phyloP scores from a whole-genome alignment of 2,888 invertebrate genomes.

The Nowickia ferox region DNA sequence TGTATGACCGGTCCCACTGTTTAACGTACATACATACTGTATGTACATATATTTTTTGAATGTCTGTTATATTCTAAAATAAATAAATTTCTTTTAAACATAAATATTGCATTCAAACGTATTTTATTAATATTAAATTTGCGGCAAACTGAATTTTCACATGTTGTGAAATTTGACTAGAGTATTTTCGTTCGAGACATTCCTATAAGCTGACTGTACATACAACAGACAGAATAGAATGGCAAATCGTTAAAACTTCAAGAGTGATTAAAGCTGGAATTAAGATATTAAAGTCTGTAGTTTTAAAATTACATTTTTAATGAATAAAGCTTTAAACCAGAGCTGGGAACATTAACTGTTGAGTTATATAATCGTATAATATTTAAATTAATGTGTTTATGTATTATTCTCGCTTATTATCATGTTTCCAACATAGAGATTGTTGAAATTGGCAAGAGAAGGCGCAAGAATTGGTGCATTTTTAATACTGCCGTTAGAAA shows the following conservation, averaged over 20 bases:
- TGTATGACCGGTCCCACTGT: background rate
- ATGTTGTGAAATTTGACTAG: slow-evolving; percentile 39
- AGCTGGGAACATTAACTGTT: too few species aligned
- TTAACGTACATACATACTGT: background rate
- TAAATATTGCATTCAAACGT: background rate
- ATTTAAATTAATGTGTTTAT: too few species aligned
- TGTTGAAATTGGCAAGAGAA: too few species aligned
- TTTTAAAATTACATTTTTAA: background rate
- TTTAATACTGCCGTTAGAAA: too few species aligned
- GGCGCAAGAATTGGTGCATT: too few species aligned
- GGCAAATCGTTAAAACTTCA: slow-evolving; percentile 47
- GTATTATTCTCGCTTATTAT: too few species aligned
- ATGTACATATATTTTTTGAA: too few species aligned
- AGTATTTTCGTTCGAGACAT: background rate
- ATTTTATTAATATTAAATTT: slow-evolving; percentile 1
- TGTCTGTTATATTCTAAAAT: background rate
- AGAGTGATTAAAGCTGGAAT: slow-evolving; percentile 57
- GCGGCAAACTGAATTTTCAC: background rate
- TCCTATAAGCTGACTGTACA: background rate
- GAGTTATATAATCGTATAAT: too few species aligned
- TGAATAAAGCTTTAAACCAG: too few species aligned
- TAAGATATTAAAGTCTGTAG: slow-evolving; percentile 3
- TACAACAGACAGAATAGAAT: slow-evolving; percentile 6
- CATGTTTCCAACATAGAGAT: too few species aligned
- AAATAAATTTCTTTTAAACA: background rate